phyloP scores from a whole-genome alignment of 2,797 vertebrate species.

The Nasua narica region DNA sequence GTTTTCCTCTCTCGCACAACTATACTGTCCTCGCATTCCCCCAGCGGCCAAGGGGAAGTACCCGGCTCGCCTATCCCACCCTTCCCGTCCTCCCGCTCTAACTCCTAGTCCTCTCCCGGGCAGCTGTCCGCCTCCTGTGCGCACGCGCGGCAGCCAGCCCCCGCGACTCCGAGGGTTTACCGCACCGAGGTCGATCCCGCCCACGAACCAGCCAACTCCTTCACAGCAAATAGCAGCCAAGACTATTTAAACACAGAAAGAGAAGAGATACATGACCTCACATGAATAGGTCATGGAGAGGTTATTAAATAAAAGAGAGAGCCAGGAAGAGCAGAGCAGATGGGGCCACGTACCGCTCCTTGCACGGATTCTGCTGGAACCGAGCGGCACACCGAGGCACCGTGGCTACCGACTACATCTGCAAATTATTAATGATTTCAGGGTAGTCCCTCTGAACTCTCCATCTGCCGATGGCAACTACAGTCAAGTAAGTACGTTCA shows the following conservation, averaged over 20 bases:
- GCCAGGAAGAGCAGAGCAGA: not conserved
- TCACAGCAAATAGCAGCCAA: not conserved
- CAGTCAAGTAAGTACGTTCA: conserved; percentile 24
- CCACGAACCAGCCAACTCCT: not conserved
- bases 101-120: not conserved
- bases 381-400: not conserved
- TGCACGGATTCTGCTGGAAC: not conserved
- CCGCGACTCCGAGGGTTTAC: not conserved
- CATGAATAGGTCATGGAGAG: not conserved
- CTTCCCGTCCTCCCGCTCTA: not conserved
- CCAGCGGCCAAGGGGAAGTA: rapidly evolving
- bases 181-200: not conserved
- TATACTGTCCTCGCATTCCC: not conserved
- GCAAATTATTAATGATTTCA: conserved; percentile 46
- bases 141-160: rapidly evolving
- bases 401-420: not conserved
- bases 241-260: not conserved
- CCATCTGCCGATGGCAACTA: conserved; percentile 55
- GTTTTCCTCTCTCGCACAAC: not conserved
- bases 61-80: not conserved
- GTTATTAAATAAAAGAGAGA: not conserved
- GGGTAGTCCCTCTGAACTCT: not conserved
- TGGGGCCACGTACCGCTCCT: not conserved
- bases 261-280: not conserved
- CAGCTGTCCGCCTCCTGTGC: not conserved